Percentiles rank a stretch among this genome's conserved stretches.
Conservation (phyloP, 2,797 vertebrate genomes). For the Adelosebastes latens region DNA sequence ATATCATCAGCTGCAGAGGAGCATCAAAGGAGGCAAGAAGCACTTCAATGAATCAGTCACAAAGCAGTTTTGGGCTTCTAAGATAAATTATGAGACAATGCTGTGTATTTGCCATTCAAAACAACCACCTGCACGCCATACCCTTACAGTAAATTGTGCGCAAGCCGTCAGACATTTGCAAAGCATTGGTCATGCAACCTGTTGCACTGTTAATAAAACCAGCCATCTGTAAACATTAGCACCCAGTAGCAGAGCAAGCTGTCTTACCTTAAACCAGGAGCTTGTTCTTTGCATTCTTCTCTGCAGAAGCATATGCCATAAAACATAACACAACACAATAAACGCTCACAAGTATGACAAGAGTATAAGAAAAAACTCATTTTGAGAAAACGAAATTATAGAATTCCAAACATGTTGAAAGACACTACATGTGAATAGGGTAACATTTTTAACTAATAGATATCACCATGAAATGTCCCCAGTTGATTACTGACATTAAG, state of each 20-base stretch:
- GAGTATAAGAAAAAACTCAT: too few species aligned
- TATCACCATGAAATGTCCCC: too few species aligned
- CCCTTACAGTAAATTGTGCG: background rate
- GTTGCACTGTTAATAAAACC: background rate
- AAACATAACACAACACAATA: background rate
- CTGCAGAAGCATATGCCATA: too few species aligned
- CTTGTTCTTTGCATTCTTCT: background rate
- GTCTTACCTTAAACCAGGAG: background rate
- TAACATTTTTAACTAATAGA: too few species aligned
- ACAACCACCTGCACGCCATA: background rate
- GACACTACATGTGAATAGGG: too few species aligned
- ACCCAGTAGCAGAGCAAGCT: background rate
- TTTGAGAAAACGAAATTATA: too few species aligned
- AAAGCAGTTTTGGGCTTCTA: background rate
- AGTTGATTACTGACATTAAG: too few species aligned
- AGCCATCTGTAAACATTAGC: background rate
- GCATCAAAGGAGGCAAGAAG: background rate
- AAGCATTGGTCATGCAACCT: background rate
- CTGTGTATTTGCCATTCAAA: background rate
- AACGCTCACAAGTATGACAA: background rate
- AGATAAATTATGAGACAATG: background rate
- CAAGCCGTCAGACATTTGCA: accelerated
- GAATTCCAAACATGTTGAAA: too few species aligned
- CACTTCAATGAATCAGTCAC: background rate
- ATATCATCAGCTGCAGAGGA: background rate